Base-by-base conservation (phyloP, 1,140 invertebrate genomes). In the Listronotus oregonensis region DNA sequence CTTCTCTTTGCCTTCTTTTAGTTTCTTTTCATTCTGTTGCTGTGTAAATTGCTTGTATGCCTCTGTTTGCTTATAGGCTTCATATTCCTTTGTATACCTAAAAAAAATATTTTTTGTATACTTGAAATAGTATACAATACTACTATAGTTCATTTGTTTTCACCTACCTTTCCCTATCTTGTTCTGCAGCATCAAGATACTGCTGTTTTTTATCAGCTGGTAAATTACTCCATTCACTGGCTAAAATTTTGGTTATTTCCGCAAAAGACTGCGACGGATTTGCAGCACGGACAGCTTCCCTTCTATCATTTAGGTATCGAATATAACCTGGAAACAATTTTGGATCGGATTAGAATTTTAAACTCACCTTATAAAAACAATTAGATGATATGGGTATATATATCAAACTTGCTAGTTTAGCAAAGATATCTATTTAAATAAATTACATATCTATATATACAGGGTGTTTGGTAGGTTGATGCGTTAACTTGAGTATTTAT, bases 41-140 rank as follows among this genome's bases (percentile, higher is more conserved):
- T 89, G 85, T 27, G 83, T 81, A 74, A 93, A 95, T 67, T 87
- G 80, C 79, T 89, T 89, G 73, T 94, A 96, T 4, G 90, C 87
- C 78, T 93, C 93, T 12, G 94, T 94, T 80, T 94, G 90, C 76
- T 95, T 93, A 74, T 96, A 96, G 70, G 92, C 91, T 67, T 89
- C 89, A 78, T 93, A 87, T 80, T 96, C 94, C 73, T 87, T 87
- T 58, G 88, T 85, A 73, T 96, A 96, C 76, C 54, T 56, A n/a
- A 49, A 31, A 31, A 31, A 27, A 27, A 27, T 27, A 27, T 27
- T 27, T 27, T 27, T 27, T 27, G 21, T 27, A 27, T 27, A 27
- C 21, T 27, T 27, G 21, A 27, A 27, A 27, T 27, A 27, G 5
- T 27, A 27, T 3, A 27, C 21, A 3, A 27, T 27, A 3, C 1